A percentile compares a stretch with the other conserved stretches of the same genome.
phyloP scores from a whole-genome alignment of 2,888 invertebrate species.

The Amphipyra berbera region DNA sequence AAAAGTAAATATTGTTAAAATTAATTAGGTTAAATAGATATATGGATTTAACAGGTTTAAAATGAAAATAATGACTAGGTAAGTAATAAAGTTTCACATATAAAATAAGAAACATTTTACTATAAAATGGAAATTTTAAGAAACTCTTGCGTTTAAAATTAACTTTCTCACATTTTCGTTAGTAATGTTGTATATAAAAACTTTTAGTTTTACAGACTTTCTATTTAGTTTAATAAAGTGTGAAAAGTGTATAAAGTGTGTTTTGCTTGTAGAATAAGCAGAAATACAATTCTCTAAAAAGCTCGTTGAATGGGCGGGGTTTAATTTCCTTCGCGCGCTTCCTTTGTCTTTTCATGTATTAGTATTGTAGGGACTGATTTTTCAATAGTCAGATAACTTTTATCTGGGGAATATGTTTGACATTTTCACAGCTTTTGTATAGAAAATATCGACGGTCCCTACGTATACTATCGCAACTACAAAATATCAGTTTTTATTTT shows the following conservation, averaged over 20 bases:
- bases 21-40: conserved; percentile 9
- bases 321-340: conserved; percentile 24
- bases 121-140: conserved; percentile 26
- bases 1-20: conserved; percentile 38
- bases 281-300: conserved; percentile 5
- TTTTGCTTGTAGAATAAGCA: not conserved
- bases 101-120: conserved; percentile 3
- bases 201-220: conserved; percentile 29
- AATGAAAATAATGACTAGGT: conserved; percentile 15
- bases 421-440: too few species aligned
- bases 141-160: conserved; percentile 18
- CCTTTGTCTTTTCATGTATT: conserved; percentile 42
- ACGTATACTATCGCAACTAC: too few species aligned
- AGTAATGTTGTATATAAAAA: conserved; percentile 33
- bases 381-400: too few species aligned
- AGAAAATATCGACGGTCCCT: too few species aligned
- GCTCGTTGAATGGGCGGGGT: conserved; percentile 31
- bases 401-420: too few species aligned
- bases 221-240: conserved; percentile 23
- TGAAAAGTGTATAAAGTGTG: not conserved
- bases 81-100: conserved; percentile 13
- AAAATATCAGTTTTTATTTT: too few species aligned
- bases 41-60: conserved; percentile 6
- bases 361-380: too few species aligned
- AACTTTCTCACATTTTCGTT: conserved; percentile 43